Evolutionary conservation across 2,888 invertebrate species (phyloP), one percentile per base, ranked within the genome.

Genomic region (Drosophila phalerata): DNA sequence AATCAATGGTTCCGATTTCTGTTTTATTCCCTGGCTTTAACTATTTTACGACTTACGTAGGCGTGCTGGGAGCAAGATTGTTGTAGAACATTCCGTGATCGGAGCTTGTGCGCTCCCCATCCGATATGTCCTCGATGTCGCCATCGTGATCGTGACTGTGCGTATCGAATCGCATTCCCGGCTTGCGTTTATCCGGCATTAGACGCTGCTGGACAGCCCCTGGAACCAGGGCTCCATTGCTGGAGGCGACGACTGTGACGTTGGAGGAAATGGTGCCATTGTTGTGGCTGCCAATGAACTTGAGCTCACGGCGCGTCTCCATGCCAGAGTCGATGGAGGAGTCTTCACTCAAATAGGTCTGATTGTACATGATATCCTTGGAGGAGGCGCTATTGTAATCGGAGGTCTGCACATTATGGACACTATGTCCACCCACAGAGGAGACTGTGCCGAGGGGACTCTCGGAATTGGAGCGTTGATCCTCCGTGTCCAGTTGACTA

Each of bases 61-160:
- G 93, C 37, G 93, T 93, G 73, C 92, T 89, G 5, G 93, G 89
- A 42, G 93, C 85, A 89, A 92, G 83, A 67, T 90, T 91, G 10
- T 96, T 96, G 90, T 96, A 96, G 91, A 96, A 97, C 73, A 96
- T 95, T 83, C 94, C 94, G 66, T 96, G 94, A 88, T 96, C 96
- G 0, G 96, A 96, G 8, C 96, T 96, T 0, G 96, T 96, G 45
- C 96, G 93, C 76, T 96, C 96, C 0, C 96, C 96, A 90, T 97
- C 97, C 0, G 96, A 97, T 88, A 97, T 97, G 84, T 97, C 97
- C 84, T 97, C 97, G 0, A 97, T 95, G 80, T 97, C 97, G 0
- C 96, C 97, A 75, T 97, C 97, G 88, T 97, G 97, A 67, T 97
- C 97, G 9, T 96, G 96, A 49, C 79, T 85, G 17, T 92, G 93